These are phyloP conservation scores for Sclerodermus sp. DNA, from an alignment of 2,888 invertebrate species.

Conservation along the genomic window DNA sequence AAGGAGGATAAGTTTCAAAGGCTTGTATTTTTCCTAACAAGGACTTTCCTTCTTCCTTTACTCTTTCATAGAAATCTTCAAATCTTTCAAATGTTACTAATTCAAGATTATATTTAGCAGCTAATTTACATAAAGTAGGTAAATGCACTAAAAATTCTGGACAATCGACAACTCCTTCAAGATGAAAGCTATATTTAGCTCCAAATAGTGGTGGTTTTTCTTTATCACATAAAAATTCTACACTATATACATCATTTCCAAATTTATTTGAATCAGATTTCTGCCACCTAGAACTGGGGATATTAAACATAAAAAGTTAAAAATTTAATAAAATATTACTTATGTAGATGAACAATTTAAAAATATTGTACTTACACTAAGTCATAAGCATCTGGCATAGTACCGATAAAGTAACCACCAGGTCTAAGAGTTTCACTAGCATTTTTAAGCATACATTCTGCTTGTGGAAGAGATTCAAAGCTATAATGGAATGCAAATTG, in stretches of 20 bases:
- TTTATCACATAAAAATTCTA: conserved; percentile 71
- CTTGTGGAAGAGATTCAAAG: conserved; percentile 86
- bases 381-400: conserved; percentile 91
- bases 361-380: conserved; percentile 67
- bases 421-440: conserved; percentile 85
- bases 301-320: conserved; percentile 1
- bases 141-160: conserved; percentile 98
- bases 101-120: conserved; percentile 72
- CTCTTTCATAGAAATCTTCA: conserved; percentile 75
- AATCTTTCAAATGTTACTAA: conserved; percentile 73
- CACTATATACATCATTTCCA: conserved; percentile 78
- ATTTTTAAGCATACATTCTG: conserved; percentile 90
- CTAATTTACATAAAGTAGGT: conserved; percentile 76
- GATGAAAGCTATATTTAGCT: conserved; percentile 91
- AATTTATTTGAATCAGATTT: conserved; percentile 65
- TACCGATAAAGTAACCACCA: conserved; percentile 96
- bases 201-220: conserved; percentile 84
- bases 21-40: conserved; percentile 78
- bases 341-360: background rate
- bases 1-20: conserved; percentile 79
- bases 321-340: background rate
- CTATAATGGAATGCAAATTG: conserved; percentile 99
- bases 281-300: conserved; percentile 61
- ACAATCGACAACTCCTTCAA: conserved; percentile 96
- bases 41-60: conserved; percentile 62